Evolutionary conservation across 2,797 vertebrate genomes (phyloP), one percentile per base, ranked within the genome.

Genomic region (Crax fasciolata): DNA sequence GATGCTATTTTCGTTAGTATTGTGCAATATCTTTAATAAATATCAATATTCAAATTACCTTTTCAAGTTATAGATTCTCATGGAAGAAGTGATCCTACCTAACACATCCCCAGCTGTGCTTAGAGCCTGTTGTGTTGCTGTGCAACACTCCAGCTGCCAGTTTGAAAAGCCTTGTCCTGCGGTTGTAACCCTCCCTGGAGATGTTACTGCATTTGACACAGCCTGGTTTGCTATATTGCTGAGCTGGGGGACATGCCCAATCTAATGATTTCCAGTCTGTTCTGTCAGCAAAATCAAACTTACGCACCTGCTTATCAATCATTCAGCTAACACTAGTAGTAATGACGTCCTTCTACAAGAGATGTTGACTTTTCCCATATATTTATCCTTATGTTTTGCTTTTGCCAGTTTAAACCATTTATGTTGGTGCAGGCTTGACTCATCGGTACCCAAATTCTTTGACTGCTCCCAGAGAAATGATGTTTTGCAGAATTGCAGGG

Each of bases 101-200:
- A 58, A 16, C 25, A 79, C 48, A 52, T 48, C 11, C 5, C 23
- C 12, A 39, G 52, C 28, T 54, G 9, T 44, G 19, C 84, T 88
- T 84, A 65, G 62, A 80, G 13, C n/a, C 30, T 66, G 5, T 61
- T 78, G 38, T 72, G 68, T 72, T 72, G 30, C 68, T 51, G 11
- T 20, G 6, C 61, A 73, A 54, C 11, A 52, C 8, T 24, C 9
- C 30, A 68, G 13, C 73, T 46, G 48, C n/a, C 72, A 58, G 39
- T 32, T 65, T 72, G 46, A 78, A 77, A 83, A 72, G 23, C 23
- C 32, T 4, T 0, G 1, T 70, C 66, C 13, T 73, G 2, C 1
- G 1, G 4, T 58, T 87, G 55, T 54, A 24, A 32, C 1, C 20
- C 1, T 59, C 44, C 0, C 0, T 61, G 57, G 48, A 52, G 13